phyloP scores from a whole-genome alignment of 2,113 vertebrate genomes.

The Brachypteracias leptosomus region DNA sequence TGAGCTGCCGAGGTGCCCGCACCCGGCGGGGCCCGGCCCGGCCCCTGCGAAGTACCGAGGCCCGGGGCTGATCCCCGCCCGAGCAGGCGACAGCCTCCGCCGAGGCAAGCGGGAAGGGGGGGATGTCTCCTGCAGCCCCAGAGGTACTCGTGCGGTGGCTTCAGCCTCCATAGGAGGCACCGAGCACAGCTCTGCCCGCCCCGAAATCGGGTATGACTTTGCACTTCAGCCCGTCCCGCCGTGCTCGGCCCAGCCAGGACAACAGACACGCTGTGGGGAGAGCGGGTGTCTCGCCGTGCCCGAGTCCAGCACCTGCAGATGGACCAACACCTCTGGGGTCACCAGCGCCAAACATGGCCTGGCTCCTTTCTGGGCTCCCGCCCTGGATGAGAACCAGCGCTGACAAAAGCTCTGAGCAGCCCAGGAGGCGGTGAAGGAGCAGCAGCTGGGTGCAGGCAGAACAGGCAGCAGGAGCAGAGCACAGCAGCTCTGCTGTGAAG shows the following conservation, averaged over 20 bases:
- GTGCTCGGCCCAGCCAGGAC: fast-evolving
- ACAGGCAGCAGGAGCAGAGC: background rate
- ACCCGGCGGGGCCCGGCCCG: background rate
- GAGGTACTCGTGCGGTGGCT: fast-evolving
- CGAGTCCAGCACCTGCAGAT: background rate
- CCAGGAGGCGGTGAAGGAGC: background rate
- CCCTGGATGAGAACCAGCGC: too few species aligned
- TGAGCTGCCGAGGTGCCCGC: too few species aligned
- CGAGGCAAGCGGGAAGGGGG: background rate
- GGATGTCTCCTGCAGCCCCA: background rate
- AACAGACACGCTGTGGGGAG: fast-evolving
- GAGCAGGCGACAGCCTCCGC: too few species aligned
- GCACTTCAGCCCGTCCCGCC: background rate
- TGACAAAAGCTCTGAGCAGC: fast-evolving
- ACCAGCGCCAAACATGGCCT: background rate
- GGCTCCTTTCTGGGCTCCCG: fast-evolving
- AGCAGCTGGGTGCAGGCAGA: background rate
- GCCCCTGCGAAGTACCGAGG: too few species aligned
- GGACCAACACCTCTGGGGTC: background rate
- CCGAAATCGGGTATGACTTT: fast-evolving
- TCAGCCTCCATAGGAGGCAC: fast-evolving
- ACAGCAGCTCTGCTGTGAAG: background rate
- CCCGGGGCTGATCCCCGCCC: background rate
- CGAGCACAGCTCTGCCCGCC: fast-evolving
- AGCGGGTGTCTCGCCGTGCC: fast-evolving